A percentile compares a stretch with the other conserved stretches of the same genome.
Conservation (phyloP, 2,888 invertebrate species). For the Zonitis immaculata region DNA sequence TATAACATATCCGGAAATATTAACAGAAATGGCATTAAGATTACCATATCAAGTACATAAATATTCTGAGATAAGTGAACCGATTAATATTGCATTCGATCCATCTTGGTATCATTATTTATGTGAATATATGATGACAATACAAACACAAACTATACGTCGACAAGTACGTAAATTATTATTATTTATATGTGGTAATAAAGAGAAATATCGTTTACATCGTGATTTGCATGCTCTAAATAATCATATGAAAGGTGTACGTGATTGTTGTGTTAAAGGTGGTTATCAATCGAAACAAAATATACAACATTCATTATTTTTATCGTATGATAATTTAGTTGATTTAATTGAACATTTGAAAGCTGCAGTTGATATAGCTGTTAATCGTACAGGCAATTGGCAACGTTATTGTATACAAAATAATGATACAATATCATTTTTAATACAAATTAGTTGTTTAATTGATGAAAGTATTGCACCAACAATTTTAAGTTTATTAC, state of each 20-base stretch:
- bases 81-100: conserved; percentile 51
- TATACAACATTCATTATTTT: conserved; percentile 51
- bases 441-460: conserved; percentile 78
- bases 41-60: conserved; percentile 92
- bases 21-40: conserved; percentile 91
- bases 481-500: conserved; percentile 82
- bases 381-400: conserved; percentile 91
- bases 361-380: conserved; percentile 88
- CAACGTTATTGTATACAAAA: conserved; percentile 79
- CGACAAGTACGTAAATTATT: conserved; percentile 90
- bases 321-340: conserved; percentile 88
- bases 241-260: conserved; percentile 71
- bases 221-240: conserved; percentile 91
- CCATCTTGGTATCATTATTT: conserved; percentile 73
- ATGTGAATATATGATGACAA: conserved; percentile 78
- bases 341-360: conserved; percentile 93
- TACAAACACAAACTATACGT: conserved; percentile 81
- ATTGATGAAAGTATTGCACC: conserved; percentile 90
- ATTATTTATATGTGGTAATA: conserved; percentile 88
- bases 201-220: conserved; percentile 91
- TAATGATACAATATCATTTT: conserved; percentile 71
- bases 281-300: conserved; percentile 51
- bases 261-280: conserved; percentile 54
- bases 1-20: conserved; percentile 87
- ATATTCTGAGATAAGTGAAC: conserved; percentile 57